Evolutionary conservation across 2,113 vertebrate genomes (phyloP), one percentile per base, ranked within the genome.

Genomic region (Cricetomys ansorgei): DNA sequence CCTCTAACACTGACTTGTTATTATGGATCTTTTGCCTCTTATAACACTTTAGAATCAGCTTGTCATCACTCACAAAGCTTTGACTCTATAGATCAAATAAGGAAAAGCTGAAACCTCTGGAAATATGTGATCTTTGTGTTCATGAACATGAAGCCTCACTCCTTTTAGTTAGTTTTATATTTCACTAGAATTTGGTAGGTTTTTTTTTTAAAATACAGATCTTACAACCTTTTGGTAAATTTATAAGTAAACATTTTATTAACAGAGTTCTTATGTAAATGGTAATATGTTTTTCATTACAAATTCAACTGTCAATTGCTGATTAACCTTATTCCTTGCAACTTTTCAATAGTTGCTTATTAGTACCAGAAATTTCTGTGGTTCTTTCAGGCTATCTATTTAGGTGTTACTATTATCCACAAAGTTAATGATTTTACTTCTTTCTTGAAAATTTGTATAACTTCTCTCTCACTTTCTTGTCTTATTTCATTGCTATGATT

Each of bases 241-340:
- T 92, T 87, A 87, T 81, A 65, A 6, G 7, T 92, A 89, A 53
- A 12, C 77, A 86, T 94, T 81, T 86, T 48, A 65, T 73, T 62
- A 73, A 7, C 0, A 48, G 16, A 55, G 15, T 77, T 17, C 40
- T 80, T 67, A 65, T 69, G 10, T 94, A 79, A 88, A 79, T 97
- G 31, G 6, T n/a, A 92, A 65, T 53, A 15, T 67, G 25, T 92
- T 96, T 94, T 93, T 72, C 94, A 92, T 86, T 64, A 65, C 10
- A 86, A 72, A 96, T 91, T 77, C 57, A 8, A 72, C 15, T 77
- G 4, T 77, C 80, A 23, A 72, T 84, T 87, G 23, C 23, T 96
- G 2, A 50, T 92, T 88, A 88, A 81, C 25, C 3, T 94, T 83
- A 48, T 76, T 59, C 55, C 25, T 29, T 88, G 57, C 65, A 76